Conservation (phyloP, 2,888 invertebrate genomes). For the Noctua fimbriata region DNA sequence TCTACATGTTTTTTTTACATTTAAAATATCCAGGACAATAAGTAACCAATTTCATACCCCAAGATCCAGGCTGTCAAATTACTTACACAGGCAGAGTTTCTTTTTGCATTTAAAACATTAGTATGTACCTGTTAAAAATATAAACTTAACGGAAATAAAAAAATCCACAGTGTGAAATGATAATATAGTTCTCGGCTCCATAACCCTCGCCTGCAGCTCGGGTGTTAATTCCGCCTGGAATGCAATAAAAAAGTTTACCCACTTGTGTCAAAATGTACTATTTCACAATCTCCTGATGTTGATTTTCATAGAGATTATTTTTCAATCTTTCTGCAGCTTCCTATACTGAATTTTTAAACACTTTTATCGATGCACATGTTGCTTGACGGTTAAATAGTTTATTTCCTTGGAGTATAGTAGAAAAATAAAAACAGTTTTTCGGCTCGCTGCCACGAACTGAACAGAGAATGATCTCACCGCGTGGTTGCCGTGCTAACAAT, state of each 20-base stretch:
- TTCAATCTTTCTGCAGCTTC: not conserved
- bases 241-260: no score
- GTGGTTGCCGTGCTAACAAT: conserved; percentile 46
- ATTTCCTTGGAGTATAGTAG: conserved; percentile 51
- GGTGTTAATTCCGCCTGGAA: not conserved
- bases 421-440: conserved; percentile 56
- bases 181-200: no score
- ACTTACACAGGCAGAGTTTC: not conserved
- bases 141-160: no score
- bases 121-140: not conserved
- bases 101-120: not conserved
- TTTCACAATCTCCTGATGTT: no score
- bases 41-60: not conserved
- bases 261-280: no score
- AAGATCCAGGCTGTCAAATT: not conserved
- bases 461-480: conserved; percentile 60
- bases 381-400: conserved; percentile 54
- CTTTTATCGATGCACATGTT: conserved; percentile 43
- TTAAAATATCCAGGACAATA: not conserved
- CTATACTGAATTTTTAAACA: conserved; percentile 10
- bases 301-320: not conserved
- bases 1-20: not conserved
- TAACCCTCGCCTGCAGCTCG: no score
- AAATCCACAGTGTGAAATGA: no score
- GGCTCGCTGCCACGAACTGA: conserved; percentile 65